A percentile compares a stretch with the other conserved stretches of the same genome.
Conservation (phyloP, 2,797 vertebrate species). For the Capromys pilorides region DNA sequence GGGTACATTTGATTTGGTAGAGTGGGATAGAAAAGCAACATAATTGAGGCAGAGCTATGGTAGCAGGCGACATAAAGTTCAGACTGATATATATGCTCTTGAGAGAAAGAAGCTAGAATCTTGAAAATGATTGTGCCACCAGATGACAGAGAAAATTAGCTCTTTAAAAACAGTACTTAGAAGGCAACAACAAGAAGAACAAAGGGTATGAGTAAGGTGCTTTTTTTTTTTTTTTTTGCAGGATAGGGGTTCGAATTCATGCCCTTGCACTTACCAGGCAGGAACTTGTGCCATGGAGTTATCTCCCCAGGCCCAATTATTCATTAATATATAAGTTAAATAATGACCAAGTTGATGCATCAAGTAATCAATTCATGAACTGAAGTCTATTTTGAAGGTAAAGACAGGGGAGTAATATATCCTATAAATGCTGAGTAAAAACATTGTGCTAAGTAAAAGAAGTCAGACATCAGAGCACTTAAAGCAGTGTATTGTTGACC, state of each 20-base stretch:
- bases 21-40: background rate
- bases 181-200: background rate
- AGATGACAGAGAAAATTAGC: background rate
- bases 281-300: too few species aligned
- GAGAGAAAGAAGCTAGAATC: background rate
- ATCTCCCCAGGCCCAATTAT: too few species aligned
- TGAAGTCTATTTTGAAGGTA: background rate
- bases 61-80: background rate
- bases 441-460: background rate
- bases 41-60: background rate
- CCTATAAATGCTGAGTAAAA: background rate
- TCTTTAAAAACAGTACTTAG: background rate
- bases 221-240: too few species aligned
- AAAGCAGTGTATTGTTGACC: background rate
- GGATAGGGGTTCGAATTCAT: too few species aligned
- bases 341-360: background rate
- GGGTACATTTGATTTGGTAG: background rate
- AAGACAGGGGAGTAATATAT: background rate
- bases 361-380: background rate
- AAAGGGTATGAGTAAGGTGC: background rate
- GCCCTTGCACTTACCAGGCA: too few species aligned
- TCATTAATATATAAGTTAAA: background rate
- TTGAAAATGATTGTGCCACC: background rate
- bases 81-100: background rate
- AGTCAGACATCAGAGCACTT: background rate